phyloP scores from a whole-genome alignment of 2,113 vertebrate species.

The Otus sunia region DNA sequence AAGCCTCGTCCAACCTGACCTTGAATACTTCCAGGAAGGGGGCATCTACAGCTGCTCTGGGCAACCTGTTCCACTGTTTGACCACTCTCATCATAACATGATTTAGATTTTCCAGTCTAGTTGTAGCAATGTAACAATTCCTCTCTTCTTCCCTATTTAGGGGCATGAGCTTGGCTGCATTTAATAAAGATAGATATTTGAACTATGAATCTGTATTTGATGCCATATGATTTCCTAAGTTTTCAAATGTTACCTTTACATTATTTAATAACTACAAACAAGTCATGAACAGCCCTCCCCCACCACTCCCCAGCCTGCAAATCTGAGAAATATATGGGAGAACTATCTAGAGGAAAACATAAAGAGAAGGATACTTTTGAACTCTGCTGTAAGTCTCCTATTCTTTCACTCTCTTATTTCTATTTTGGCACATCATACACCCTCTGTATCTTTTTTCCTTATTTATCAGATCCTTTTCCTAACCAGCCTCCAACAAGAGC shows the following conservation, averaged over 20 bases:
- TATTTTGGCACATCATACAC: neutral
- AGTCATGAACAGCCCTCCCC: fast-evolving
- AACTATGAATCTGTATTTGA: neutral
- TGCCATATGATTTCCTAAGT: neutral
- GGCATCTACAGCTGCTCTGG: fast-evolving
- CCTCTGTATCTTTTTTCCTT: neutral
- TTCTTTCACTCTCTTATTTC: neutral
- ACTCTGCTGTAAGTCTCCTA: neutral
- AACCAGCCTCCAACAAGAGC: neutral
- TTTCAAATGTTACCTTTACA: neutral
- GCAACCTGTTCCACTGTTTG: neutral
- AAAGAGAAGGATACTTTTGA: neutral
- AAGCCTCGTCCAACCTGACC: neutral
- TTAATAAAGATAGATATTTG: neutral
- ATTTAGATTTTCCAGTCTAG: neutral
- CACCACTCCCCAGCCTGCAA: neutral
- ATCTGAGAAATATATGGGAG: neutral
- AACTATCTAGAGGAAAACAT: neutral
- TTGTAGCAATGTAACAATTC: neutral
- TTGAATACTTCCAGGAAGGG: neutral
- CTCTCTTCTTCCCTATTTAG: neutral
- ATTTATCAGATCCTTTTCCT: neutral
- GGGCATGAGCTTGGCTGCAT: fast-evolving
- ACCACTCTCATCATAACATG: neutral
- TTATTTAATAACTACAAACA: neutral